Conservation (phyloP, 30 jellyfish, hydroid and myxozoan species). For the Pelagia noctiluca region DNA sequence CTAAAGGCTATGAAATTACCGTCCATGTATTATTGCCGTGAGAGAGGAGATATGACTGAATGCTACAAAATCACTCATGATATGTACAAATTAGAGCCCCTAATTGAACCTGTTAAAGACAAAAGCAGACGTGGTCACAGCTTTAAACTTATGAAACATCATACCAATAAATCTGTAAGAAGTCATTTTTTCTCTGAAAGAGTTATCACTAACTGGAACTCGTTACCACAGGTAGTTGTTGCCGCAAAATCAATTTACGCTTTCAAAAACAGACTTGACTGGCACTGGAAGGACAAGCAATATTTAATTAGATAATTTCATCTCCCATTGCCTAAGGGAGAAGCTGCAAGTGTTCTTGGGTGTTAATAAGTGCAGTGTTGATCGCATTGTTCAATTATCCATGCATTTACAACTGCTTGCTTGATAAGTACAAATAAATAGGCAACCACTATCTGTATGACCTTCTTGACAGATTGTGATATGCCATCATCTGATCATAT, state of each 20-base stretch:
- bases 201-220: constrained; percentile 53
- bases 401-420: constrained; percentile 28
- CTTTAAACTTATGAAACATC: constrained; percentile 47
- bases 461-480: constrained; percentile 29
- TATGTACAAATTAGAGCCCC: constrained; percentile 28
- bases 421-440: background rate
- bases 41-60: constrained; percentile 44
- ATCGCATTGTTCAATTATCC: constrained; percentile 11
- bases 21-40: constrained; percentile 38
- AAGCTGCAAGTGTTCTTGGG: constrained; percentile 35
- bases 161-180: constrained; percentile 18
- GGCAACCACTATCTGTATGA: constrained; percentile 51
- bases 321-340: constrained; percentile 49
- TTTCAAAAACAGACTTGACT: constrained; percentile 43
- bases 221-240: constrained; percentile 26
- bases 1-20: constrained; percentile 33
- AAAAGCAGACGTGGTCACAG: constrained; percentile 64
- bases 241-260: constrained; percentile 14
- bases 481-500: constrained; percentile 42
- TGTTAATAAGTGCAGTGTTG: too few species aligned
- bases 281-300: constrained; percentile 40
- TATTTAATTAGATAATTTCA: constrained; percentile 18
- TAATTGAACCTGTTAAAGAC: constrained; percentile 33
- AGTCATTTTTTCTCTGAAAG: constrained; percentile 46
- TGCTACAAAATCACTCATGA: constrained; percentile 23